Conservation (phyloP, 2,113 vertebrate genomes). For the Rhadina sibilatrix region DNA sequence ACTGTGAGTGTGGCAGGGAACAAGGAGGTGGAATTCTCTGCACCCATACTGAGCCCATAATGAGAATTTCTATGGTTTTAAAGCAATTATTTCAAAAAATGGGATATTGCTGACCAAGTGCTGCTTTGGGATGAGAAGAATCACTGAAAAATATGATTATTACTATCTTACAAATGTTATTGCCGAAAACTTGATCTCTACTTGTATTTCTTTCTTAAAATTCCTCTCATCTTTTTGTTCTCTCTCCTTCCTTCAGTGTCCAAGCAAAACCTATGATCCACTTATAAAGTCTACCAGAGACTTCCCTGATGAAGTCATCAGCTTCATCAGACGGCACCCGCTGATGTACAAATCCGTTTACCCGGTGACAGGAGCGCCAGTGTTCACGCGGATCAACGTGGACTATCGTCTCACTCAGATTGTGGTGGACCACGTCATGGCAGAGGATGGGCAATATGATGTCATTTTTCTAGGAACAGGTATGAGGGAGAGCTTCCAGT, state of each 20-base stretch:
- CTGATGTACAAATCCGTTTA: conserved; percentile 86
- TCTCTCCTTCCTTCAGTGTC: conserved; percentile 76
- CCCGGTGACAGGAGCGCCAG: conserved; percentile 80
- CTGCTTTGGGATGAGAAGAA: background rate
- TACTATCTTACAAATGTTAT: background rate
- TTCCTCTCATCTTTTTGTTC: background rate
- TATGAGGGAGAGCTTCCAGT: conserved; percentile 23
- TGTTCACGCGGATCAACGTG: conserved; percentile 87
- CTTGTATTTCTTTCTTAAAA: background rate
- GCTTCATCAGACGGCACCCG: conserved; percentile 89
- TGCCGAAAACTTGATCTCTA: background rate
- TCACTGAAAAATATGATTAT: background rate
- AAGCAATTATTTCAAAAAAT: background rate
- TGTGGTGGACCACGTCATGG: conserved; percentile 89
- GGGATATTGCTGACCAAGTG: background rate
- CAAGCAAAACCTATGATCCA: conserved; percentile 93
- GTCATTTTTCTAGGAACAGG: conserved; percentile 98
- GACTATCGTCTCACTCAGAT: conserved; percentile 92
- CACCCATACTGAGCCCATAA: background rate
- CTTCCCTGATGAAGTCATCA: conserved; percentile 93
- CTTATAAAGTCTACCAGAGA: conserved; percentile 93
- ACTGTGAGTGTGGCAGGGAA: background rate
- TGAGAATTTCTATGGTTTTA: background rate
- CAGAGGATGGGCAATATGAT: conserved; percentile 95
- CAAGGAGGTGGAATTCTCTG: background rate